Percentiles rank a stretch among this genome's conserved stretches.
phyloP scores from a whole-genome alignment of 2,113 vertebrate species.

The Calyptommatus sinebrachiatus region DNA sequence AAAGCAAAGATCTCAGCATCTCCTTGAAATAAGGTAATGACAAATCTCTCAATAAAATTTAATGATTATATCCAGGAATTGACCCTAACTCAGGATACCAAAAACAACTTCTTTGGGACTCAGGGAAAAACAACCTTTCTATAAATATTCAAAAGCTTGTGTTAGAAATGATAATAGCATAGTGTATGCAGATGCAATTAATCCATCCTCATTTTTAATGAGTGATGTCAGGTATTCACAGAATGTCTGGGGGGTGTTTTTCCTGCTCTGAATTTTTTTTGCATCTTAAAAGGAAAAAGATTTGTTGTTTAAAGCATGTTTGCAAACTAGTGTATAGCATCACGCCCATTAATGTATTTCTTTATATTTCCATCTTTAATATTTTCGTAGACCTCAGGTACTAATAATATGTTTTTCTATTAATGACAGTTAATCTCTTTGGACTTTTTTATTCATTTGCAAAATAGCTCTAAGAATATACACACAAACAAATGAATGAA shows the following conservation, averaged over 20 bases:
- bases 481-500: not conserved
- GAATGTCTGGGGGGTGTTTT: not conserved
- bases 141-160: not conserved
- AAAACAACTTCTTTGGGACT: too few relatives aligned
- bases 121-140: too few relatives aligned
- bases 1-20: too few relatives aligned
- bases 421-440: too few relatives aligned
- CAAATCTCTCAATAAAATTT: too few relatives aligned
- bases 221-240: not conserved
- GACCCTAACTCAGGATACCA: too few relatives aligned
- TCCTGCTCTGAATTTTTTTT: not conserved
- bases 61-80: too few relatives aligned
- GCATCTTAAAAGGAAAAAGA: not conserved
- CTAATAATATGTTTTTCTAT: too few relatives aligned
- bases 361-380: too few relatives aligned
- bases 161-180: constrained; percentile 11
- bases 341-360: too few relatives aligned
- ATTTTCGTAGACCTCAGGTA: too few relatives aligned
- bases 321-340: not conserved
- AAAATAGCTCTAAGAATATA: not conserved
- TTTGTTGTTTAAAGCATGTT: not conserved
- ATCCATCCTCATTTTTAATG: constrained; percentile 42
- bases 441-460: not conserved
- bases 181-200: constrained; percentile 39
- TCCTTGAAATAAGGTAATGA: too few relatives aligned